Conservation (phyloP, 2,888 invertebrate species). For the Craniophora ligustri region DNA sequence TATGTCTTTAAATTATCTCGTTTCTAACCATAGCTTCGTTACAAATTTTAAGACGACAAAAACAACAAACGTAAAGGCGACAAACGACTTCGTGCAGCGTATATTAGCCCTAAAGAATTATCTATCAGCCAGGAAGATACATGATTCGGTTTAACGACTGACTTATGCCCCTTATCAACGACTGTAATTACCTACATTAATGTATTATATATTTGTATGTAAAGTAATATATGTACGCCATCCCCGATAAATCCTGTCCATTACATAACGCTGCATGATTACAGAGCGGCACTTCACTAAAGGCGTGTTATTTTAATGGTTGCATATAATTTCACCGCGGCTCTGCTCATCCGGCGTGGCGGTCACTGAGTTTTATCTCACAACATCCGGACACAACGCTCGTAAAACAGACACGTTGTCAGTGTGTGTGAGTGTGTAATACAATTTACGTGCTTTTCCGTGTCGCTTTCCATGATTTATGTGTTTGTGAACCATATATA, state of each 20-base stretch:
- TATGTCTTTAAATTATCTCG: no score
- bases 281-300: conserved; percentile 1
- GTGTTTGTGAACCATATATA: background rate
- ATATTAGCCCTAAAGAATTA: no score
- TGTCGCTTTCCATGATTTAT: conserved; percentile 37
- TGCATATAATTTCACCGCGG: conserved; percentile 45
- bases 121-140: no score
- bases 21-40: no score
- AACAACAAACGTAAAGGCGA: no score
- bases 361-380: conserved; percentile 56
- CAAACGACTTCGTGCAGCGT: no score
- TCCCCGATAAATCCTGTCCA: conserved; percentile 18
- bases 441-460: conserved; percentile 17
- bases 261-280: conserved; percentile 23
- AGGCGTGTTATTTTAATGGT: conserved; percentile 44
- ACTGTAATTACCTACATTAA: no score
- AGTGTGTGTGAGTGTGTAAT: conserved; percentile 9
- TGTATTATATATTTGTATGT: no score
- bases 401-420: background rate
- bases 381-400: conserved; percentile 34
- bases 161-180: no score
- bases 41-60: no score
- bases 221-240: background rate
- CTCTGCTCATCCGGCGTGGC: conserved; percentile 50
- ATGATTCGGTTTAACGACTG: no score